Conservation (phyloP, 2,888 invertebrate species). For the Lepidocyrtinus sp. region DNA sequence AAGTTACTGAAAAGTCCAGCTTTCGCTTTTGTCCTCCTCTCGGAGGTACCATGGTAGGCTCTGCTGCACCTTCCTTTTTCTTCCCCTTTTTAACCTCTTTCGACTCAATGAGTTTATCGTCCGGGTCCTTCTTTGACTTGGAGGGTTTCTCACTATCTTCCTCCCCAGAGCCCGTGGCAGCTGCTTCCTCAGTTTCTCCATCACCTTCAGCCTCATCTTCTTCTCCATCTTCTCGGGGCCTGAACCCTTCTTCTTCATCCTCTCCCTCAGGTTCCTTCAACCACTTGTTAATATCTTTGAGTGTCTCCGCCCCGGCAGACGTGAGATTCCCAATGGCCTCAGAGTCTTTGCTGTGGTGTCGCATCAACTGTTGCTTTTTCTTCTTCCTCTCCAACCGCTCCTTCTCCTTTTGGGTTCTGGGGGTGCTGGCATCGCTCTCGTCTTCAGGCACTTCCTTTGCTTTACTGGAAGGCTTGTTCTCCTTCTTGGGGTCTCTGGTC, state of each 20-base stretch:
- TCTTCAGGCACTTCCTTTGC: slow-evolving; percentile 33
- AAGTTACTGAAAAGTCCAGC: slow-evolving; percentile 29
- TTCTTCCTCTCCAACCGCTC: slow-evolving; percentile 71
- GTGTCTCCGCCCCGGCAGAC: slow-evolving; percentile 82
- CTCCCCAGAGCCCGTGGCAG: slow-evolving; percentile 32
- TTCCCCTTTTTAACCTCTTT: slow-evolving; percentile 34
- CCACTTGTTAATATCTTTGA: slow-evolving; percentile 89
- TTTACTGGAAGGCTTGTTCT: slow-evolving; percentile 7
- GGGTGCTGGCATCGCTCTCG: slow-evolving; percentile 45
- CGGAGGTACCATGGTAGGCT: background rate
- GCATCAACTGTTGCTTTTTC: slow-evolving; percentile 68
- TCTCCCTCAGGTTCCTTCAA: too few species aligned
- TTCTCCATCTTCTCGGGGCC: too few species aligned
- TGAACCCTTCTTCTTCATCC: too few species aligned
- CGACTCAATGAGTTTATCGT: slow-evolving; percentile 20
- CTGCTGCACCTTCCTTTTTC: background rate
- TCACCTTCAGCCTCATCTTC: too few species aligned
- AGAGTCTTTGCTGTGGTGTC: slow-evolving; percentile 75
- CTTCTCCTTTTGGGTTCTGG: slow-evolving; percentile 57
- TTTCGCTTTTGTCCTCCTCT: slow-evolving; percentile 28
- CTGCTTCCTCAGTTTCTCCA: slow-evolving; percentile 79
- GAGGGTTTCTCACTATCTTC: background rate
- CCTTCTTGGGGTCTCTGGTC: background rate
- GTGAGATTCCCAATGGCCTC: slow-evolving; percentile 81
- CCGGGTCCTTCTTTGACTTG: slow-evolving; percentile 31